phyloP scores from a whole-genome alignment of 2,113 vertebrate genomes.

The Gavialis gangeticus region DNA sequence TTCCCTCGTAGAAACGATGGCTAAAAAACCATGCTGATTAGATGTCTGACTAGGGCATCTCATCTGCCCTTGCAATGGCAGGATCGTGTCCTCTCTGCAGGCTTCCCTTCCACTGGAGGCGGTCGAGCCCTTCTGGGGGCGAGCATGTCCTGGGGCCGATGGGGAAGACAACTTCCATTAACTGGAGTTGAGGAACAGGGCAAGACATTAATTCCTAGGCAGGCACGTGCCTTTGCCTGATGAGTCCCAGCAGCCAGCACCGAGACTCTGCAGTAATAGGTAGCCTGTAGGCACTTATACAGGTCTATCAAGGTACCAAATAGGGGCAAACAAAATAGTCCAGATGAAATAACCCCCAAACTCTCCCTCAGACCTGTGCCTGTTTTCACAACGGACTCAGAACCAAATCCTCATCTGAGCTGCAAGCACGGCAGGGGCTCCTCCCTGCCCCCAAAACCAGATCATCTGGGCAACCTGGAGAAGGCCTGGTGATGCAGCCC shows the following conservation, averaged over 20 bases:
- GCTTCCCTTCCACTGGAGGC: not conserved
- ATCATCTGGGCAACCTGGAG: not conserved
- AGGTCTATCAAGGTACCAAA: not conserved
- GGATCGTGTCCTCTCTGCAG: slow-evolving; percentile 39
- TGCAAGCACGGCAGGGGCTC: accelerated
- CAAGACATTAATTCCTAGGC: not conserved
- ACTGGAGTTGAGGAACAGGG: not conserved
- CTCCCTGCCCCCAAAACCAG: not conserved
- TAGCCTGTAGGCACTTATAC: no score
- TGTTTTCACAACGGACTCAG: accelerated
- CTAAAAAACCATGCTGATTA: slow-evolving; percentile 55
- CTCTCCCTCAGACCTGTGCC: not conserved
- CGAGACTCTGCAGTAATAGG: not conserved
- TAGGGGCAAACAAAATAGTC: not conserved
- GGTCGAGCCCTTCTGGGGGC: not conserved
- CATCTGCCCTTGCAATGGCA: slow-evolving; percentile 80
- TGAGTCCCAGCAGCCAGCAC: not conserved
- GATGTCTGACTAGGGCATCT: slow-evolving; percentile 65
- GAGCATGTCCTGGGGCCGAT: not conserved
- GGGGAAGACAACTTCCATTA: not conserved
- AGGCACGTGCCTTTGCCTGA: not conserved
- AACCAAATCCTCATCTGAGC: accelerated
- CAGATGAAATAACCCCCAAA: not conserved
- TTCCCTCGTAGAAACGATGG: not conserved
- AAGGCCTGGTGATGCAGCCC: not conserved